Conservation (phyloP, 2,888 invertebrate species). For the Caenorhabditis zanzibari region DNA sequence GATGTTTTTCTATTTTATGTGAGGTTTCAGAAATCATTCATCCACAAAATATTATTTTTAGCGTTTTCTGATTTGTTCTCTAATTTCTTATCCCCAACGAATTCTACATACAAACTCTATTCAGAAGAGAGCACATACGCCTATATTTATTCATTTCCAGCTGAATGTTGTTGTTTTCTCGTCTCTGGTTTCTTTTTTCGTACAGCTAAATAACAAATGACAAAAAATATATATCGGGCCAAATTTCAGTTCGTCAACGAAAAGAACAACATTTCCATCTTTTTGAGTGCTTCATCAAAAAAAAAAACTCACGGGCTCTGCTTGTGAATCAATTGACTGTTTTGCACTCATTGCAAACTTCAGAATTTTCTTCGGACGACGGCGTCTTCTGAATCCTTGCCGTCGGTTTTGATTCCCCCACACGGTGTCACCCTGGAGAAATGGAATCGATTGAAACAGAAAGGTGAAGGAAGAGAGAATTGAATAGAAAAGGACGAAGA, state of each 20-base stretch:
- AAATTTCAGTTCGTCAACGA: slow-evolving; percentile 8
- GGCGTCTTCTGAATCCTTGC: slow-evolving; percentile 34
- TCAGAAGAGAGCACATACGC: not conserved
- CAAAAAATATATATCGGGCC: slow-evolving; percentile 3
- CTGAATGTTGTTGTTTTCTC: slow-evolving; percentile 34
- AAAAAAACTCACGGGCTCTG: slow-evolving; percentile 49
- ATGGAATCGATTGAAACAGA: slow-evolving; percentile 24
- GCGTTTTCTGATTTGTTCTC: too few relatives aligned
- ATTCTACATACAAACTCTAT: not conserved
- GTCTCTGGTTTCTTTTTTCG: slow-evolving; percentile 16
- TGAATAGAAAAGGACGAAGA: slow-evolving; percentile 3
- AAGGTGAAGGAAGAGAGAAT: slow-evolving; percentile 30
- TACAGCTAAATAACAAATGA: slow-evolving; percentile 15
- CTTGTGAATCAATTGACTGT: slow-evolving; percentile 61
- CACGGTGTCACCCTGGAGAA: slow-evolving; percentile 45
- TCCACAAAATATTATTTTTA: too few relatives aligned
- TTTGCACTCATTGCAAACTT: slow-evolving; percentile 52
- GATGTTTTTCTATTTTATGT: too few relatives aligned
- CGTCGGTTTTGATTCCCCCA: slow-evolving; percentile 32
- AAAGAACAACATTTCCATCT: slow-evolving; percentile 11
- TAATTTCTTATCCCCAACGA: too few relatives aligned
- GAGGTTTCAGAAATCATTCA: too few relatives aligned
- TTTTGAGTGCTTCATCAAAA: not conserved
- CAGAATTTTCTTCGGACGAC: slow-evolving; percentile 11
- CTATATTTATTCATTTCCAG: slow-evolving; percentile 22